A percentile compares a stretch with the other conserved stretches of the same genome.
Evolutionary conservation across 2,888 invertebrate species (phyloP).

Genomic region (Pyrgus malvae): DNA sequence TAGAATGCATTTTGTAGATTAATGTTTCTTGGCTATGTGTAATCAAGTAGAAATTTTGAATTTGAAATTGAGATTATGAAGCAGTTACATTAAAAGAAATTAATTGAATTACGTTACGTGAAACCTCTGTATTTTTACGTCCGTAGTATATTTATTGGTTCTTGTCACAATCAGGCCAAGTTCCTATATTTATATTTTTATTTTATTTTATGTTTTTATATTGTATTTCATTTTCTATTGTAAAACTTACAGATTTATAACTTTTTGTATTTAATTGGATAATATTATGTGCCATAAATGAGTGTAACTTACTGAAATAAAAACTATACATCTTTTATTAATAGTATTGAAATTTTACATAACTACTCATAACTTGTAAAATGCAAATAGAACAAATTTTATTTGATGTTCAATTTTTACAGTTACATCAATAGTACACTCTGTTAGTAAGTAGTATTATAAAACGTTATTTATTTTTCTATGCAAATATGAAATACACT

Average conservation of each 20-base stretch:
- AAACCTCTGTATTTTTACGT: no score
- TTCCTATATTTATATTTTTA: no score
- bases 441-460: not conserved
- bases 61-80: not conserved
- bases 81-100: not conserved
- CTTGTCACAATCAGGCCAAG: no score
- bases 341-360: no score
- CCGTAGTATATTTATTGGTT: no score
- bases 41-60: not conserved
- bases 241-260: not conserved
- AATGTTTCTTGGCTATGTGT: not conserved
- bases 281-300: constrained; percentile 13
- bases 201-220: no score
- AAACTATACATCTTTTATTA: no score
- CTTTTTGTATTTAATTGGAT: not conserved
- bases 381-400: not conserved
- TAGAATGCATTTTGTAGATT: not conserved
- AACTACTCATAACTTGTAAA: no score
- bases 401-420: no score
- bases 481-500: constrained; percentile 31
- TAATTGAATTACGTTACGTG: no score
- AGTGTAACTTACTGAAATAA: not conserved
- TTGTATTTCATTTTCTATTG: no score
- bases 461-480: constrained; percentile 26
- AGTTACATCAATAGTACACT: not conserved